These are phyloP conservation scores for Drosophila novamexicana DNA, from an alignment of 1,140 invertebrate genomes.

Conservation along the genomic window DNA sequence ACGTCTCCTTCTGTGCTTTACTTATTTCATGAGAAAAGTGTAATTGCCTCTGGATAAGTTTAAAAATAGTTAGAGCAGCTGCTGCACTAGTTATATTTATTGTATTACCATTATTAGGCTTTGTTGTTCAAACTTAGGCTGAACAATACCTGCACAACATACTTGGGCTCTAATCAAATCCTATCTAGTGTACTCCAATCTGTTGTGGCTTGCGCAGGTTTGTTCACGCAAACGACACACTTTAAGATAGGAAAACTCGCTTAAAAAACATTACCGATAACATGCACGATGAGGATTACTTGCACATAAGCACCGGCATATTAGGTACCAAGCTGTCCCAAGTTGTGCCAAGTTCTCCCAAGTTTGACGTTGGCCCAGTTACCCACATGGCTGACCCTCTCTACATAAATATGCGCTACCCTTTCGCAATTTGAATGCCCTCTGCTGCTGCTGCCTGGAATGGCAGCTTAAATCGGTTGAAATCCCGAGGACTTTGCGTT, in stretches of 20 bases:
- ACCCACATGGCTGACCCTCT: constrained; percentile 46
- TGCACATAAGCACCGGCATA: constrained; percentile 42
- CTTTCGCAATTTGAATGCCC: constrained; percentile 20
- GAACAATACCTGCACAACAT: too few species aligned
- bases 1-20: too few species aligned
- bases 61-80: too few species aligned
- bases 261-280: constrained; percentile 23
- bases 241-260: background rate
- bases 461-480: constrained; percentile 69
- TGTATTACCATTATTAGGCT: too few species aligned
- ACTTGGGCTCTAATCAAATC: background rate
- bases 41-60: too few species aligned
- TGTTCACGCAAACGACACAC: background rate
- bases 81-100: too few species aligned
- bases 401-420: constrained; percentile 23
- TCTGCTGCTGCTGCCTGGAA: constrained; percentile 12
- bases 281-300: constrained; percentile 14
- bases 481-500: constrained; percentile 66
- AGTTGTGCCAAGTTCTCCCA: background rate
- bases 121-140: too few species aligned
- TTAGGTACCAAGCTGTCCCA: constrained; percentile 7
- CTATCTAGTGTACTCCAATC: background rate
- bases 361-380: background rate
- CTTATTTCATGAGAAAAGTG: too few species aligned
- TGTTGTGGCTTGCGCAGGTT: background rate